phyloP scores from a whole-genome alignment of 2,888 invertebrate genomes.

The Aleiodes leptofemur region DNA sequence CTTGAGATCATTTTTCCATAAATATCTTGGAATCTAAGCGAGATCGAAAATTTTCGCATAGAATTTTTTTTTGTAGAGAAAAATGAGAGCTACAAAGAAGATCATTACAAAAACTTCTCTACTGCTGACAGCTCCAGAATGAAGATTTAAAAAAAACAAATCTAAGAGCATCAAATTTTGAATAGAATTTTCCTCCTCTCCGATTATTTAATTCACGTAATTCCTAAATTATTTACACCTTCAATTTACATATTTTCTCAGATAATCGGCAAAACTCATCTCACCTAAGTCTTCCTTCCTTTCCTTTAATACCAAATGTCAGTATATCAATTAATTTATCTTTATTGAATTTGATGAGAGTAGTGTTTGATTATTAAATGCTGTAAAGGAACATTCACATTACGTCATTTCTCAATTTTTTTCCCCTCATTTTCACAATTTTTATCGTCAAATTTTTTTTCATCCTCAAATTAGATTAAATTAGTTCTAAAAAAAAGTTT shows the following conservation, averaged over 20 bases:
- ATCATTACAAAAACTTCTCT: no score
- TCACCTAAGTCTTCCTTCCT: constrained; percentile 52
- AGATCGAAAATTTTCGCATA: no score
- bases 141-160: no score
- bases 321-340: constrained; percentile 36
- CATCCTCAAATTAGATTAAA: constrained; percentile 49
- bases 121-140: no score
- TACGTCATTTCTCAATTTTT: constrained; percentile 61
- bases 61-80: no score
- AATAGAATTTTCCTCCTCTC: constrained; percentile 40
- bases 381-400: constrained; percentile 74
- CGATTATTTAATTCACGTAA: constrained; percentile 49
- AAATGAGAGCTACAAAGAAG: no score
- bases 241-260: constrained; percentile 66
- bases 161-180: not conserved
- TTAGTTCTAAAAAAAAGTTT: constrained; percentile 5
- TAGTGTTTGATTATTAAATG: constrained; percentile 74
- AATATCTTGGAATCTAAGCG: no score
- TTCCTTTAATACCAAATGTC: constrained; percentile 54
- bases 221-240: constrained; percentile 66
- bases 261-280: constrained; percentile 32
- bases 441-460: constrained; percentile 33
- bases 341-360: constrained; percentile 61
- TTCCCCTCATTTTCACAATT: constrained; percentile 50
- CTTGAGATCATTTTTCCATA: no score